Base-by-base conservation (phyloP, 2,888 invertebrate species). In the Platynereis dumerilii region DNA sequence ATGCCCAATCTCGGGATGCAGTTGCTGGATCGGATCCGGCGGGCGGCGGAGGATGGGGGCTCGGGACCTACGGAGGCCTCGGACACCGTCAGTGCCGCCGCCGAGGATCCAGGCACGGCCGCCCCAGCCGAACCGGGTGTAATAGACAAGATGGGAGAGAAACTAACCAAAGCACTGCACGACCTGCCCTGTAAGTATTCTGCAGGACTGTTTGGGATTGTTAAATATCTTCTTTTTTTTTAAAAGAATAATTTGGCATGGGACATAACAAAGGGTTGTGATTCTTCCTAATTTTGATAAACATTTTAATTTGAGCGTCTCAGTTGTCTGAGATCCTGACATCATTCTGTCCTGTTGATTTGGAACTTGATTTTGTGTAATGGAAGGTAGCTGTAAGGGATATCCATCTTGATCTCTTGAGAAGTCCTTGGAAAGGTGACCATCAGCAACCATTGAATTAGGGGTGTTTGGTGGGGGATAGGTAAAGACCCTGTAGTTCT, bases 1-100 rank as follows among this genome's bases (percentile, higher is more conserved):
- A 61, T 61, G 61, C 61, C 61, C 27, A 24, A 54, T n/a, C 26
- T 61, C 20, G 55, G 55, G 39, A 53, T 54, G 61, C 54, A 61
- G 24, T 42, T 42, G 28, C 42, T 55, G 34, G 22, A 27, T 3
- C 54, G 61, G 61, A 24, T 61, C 12, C 54, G 61, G 39, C 61
- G 61, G 29, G 55, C 54, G 15, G 54, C 54, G 24, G 61, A 61
- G 7, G 61, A 61, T 3, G 26, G 17, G 24, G 54, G 28, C 34
- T 5, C 10, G 48, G 22, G 22, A 20, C 20, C 48, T 48, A 22
- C 48, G 5, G 55, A 5, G 3, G 54, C 54, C 10, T 5, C 48
- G 22, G 48, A 22, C n/a, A 48, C 48, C 7, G n/a, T 20, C 12
- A 42, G 54, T 26, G 61, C 52, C 34, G 53, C 55, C 17, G 26